Base-by-base conservation (phyloP, 2,797 vertebrate genomes). In the Remorina albescens region DNA sequence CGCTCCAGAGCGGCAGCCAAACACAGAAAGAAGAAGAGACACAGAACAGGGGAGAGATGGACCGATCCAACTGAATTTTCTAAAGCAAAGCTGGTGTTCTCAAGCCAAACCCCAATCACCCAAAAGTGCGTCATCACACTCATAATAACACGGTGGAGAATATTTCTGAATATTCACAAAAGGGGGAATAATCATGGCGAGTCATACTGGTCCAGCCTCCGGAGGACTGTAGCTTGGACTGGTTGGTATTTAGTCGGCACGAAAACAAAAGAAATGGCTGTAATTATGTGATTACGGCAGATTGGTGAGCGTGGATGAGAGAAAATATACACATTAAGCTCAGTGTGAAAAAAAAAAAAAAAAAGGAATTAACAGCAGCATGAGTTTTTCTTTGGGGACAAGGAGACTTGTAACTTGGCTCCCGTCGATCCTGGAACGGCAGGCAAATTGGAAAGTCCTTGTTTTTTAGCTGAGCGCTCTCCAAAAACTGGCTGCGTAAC, bases 101-200 rank as follows among this genome's bases (percentile, higher is more conserved):
- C 13, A 4, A 62, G 60, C 88, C 86, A 91, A 90, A 88, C 86
- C 84, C 76, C 78, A 90, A 86, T 86, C 82, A 76, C 61, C 58
- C 81, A 81, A 78, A 68, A 25, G 82, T 87, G 81, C 68, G 67
- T 88, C 85, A 79, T 79, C 41, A 0, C 34, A 1, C 78, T 66
- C 76, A 53, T 71, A 76, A 84, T 66, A 78, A 82, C 56, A 71
- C 82, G 44, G 62, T 80, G 67, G 51, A 67, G 70, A 56, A 79
- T 67, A 71, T 81, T 85, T 66, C 54, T 30, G 71, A 60, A 73
- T 74, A 67, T 83, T 82, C 54, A 87, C 60, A 68, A 71, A 81
- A 47, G 46, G 46, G 60, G 50, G 63, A 81, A 78, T 78, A 74
- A 82, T 80, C 41, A 64, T 30, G 63, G 68, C 26, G 6, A 34